Evolutionary conservation across 2,797 vertebrate species (phyloP), one percentile per base, ranked within the genome.

Genomic region (Carduelis carduelis): DNA sequence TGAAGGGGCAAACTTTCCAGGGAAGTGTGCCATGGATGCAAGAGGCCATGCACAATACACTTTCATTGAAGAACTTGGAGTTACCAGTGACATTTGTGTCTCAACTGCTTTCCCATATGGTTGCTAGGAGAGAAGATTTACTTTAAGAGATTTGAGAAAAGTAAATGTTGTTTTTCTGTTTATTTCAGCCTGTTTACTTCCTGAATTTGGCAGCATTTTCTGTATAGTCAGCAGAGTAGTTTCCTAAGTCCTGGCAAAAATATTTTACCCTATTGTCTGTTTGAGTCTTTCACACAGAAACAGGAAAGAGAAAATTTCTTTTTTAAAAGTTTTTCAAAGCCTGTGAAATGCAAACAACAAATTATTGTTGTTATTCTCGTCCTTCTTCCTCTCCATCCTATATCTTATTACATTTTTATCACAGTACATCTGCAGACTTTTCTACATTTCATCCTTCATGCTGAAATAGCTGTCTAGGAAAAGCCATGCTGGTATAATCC

Each of bases 211-310:
- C 84, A 94, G 41, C 59, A 65, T 91, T 95, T 95, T 95, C 76
- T 44, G 79, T 61, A 53, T 17, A 88, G 60, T 95, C 94, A 94
- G 80, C 89, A 94, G 66, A 5, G 2, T 20, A 57, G 52, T 84
- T 94, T 94, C 95, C 95, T 74, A 95, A 90, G 8, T 28, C 49
- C 71, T 71, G 66, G 74, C 43, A 94, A 70, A 95, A 94, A 74
- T 84, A 91, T 90, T 96, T 91, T 95, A 68, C 44, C 27, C 94
- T 95, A 95, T 95, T 97, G 83, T 96, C 49, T 93, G 6, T 78
- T 53, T 68, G 20, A 91, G 55, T 50, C n/a, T 95, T 94, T 95
- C 89, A 82, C 93, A 95, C 26, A 95, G 85, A 93, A 94, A 91
- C 74, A 91, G 91, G 96, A 95, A 95, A 91, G 37, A 86, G 17